Conservation (phyloP, 1,140 invertebrate species). For the Charaxes varanes region DNA sequence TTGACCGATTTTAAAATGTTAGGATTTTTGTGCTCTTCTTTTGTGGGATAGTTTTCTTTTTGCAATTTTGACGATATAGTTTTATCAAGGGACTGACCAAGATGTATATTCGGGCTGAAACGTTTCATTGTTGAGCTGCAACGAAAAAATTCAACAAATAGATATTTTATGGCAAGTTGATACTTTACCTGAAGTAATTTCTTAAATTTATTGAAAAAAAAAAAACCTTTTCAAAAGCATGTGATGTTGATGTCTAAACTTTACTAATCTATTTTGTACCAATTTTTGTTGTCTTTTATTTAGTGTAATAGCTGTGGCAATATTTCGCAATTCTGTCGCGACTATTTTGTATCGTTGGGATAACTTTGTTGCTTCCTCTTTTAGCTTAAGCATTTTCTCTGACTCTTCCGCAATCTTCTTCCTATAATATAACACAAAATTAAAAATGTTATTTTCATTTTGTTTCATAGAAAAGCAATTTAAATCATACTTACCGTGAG, state of each 20-base stretch:
- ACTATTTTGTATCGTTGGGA: conserved; percentile 63
- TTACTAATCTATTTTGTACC: conserved; percentile 43
- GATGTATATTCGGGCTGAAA: conserved; percentile 26
- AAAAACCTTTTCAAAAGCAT: conserved; percentile 55
- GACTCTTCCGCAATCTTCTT: conserved; percentile 66
- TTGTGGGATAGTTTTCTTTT: conserved; percentile 53
- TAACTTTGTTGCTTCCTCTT: conserved; percentile 55
- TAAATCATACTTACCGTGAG: conserved; percentile 55
- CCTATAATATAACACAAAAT: conserved; percentile 37
- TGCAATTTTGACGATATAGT: conserved; percentile 35
- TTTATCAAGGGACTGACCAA: conserved; percentile 1
- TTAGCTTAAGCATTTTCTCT: conserved; percentile 55
- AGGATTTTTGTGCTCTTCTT: conserved; percentile 32
- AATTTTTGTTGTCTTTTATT: conserved; percentile 57
- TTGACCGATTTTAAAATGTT: conserved; percentile 29
- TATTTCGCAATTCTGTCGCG: conserved; percentile 52
- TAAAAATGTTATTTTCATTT: too few species aligned
- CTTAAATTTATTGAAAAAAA: conserved; percentile 1
- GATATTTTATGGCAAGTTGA: too few species aligned
- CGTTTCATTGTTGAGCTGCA: conserved; percentile 45
- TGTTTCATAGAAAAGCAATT: too few species aligned
- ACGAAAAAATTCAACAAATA: too few species aligned
- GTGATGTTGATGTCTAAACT: conserved; percentile 56
- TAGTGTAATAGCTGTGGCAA: conserved; percentile 52
- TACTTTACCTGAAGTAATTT: too few species aligned